phyloP scores from a whole-genome alignment of 2,888 invertebrate genomes.

The Macrophya annulata region DNA sequence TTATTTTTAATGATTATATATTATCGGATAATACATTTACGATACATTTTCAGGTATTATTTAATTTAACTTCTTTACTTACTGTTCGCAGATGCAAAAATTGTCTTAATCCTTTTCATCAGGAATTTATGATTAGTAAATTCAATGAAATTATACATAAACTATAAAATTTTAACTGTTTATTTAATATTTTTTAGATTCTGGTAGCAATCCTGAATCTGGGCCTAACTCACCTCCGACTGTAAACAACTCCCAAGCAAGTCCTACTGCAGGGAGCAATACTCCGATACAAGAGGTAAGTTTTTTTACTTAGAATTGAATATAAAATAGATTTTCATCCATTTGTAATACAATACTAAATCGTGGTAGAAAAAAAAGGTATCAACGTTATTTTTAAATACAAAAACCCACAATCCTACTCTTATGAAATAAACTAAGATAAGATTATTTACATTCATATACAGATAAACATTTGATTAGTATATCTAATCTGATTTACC shows the following conservation, averaged over 20 bases:
- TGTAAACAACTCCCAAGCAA: constrained; percentile 81
- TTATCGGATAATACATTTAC: neutral
- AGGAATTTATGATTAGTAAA: neutral
- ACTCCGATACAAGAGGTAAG: constrained; percentile 88
- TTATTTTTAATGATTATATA: constrained; percentile 2
- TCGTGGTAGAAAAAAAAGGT: neutral
- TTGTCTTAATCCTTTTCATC: neutral
- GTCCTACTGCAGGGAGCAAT: constrained; percentile 84
- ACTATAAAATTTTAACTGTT: constrained; percentile 21
- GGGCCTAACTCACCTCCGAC: constrained; percentile 90
- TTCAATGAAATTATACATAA: neutral
- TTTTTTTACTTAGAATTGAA: neutral
- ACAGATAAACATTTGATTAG: neutral
- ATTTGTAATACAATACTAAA: neutral
- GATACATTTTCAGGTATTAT: constrained; percentile 10
- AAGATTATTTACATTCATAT: constrained; percentile 11
- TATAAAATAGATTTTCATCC: neutral
- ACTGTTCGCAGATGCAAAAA: neutral
- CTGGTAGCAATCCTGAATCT: constrained; percentile 86
- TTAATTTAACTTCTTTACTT: neutral
- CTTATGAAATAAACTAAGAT: constrained; percentile 27
- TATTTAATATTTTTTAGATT: constrained; percentile 77
- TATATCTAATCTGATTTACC: constrained; percentile 33
- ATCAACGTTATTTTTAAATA: neutral
- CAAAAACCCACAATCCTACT: neutral